These are phyloP conservation scores for Poeciliopsis retropinna DNA, from an alignment of 2,113 vertebrate species.

Conservation along the genomic window DNA sequence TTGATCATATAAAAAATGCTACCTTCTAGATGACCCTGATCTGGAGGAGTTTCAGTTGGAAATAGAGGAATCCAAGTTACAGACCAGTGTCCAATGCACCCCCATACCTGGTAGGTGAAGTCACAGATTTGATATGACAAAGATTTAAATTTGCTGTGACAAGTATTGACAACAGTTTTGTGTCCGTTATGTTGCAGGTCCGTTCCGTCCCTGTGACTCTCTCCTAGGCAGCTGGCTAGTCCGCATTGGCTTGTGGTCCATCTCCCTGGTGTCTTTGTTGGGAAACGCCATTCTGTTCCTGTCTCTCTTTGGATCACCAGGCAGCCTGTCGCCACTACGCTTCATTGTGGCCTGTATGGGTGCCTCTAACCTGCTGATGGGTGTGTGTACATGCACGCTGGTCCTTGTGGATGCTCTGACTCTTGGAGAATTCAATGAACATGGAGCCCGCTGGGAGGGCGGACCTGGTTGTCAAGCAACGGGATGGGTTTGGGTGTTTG, in stretches of 20 bases:
- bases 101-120: conserved; percentile 85
- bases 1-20: neutral
- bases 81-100: conserved; percentile 88
- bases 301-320: conserved; percentile 84
- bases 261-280: conserved; percentile 85
- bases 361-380: conserved; percentile 87
- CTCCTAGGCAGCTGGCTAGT: conserved; percentile 94
- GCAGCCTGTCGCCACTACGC: conserved; percentile 87
- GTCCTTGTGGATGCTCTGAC: conserved; percentile 88
- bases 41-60: conserved; percentile 90
- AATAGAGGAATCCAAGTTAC: conserved; percentile 87
- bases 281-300: conserved; percentile 88
- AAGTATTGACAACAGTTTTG: neutral
- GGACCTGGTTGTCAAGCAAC: conserved; percentile 87
- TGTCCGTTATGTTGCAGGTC: conserved; percentile 79
- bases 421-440: conserved; percentile 85
- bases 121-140: neutral
- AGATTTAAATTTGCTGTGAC: neutral
- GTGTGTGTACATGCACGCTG: conserved; percentile 87
- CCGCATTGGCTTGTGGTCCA: conserved; percentile 90
- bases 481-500: conserved; percentile 90
- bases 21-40: conserved; percentile 88
- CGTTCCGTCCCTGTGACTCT: conserved; percentile 93
- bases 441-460: conserved; percentile 89
- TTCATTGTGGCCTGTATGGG: conserved; percentile 90